Percentiles rank a stretch among this genome's conserved stretches.
Conservation (phyloP, 2,113 vertebrate species). For the Crotalus tigris region DNA sequence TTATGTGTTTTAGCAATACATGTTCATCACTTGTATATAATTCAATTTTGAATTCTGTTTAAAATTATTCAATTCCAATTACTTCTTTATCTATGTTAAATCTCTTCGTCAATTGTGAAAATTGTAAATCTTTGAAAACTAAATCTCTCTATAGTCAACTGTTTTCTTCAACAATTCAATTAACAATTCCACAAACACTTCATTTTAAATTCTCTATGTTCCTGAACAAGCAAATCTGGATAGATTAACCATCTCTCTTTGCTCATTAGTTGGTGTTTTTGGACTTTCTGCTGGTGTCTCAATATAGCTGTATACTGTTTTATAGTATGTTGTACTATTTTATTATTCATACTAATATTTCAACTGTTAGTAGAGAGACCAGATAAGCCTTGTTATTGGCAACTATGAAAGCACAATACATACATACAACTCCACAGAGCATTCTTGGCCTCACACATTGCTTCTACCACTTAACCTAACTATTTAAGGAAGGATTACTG, state of each 20-base stretch:
- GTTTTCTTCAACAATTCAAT: background rate
- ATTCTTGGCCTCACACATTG: background rate
- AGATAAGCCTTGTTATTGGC: background rate
- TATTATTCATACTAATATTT: background rate
- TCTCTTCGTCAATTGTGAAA: background rate
- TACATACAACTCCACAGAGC: background rate
- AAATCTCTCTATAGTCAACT: background rate
- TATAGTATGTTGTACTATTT: background rate
- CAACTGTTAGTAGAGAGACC: background rate
- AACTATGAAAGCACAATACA: background rate
- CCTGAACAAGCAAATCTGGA: background rate
- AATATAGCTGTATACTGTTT: background rate
- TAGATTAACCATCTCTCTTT: background rate
- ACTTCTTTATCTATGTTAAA: background rate
- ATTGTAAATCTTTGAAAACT: background rate
- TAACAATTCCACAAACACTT: background rate
- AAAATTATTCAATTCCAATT: background rate
- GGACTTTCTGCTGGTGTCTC: background rate
- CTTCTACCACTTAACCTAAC: background rate
- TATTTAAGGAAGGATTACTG: background rate
- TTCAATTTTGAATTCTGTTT: background rate
- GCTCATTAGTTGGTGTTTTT: background rate
- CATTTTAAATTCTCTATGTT: background rate
- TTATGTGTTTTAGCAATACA: background rate
- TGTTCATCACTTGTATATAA: background rate